A percentile compares a stretch with the other conserved stretches of the same genome.
These are phyloP conservation scores for Spizaetus ornatus DNA, from an alignment of 2,113 vertebrate species.

Conservation along the genomic window DNA sequence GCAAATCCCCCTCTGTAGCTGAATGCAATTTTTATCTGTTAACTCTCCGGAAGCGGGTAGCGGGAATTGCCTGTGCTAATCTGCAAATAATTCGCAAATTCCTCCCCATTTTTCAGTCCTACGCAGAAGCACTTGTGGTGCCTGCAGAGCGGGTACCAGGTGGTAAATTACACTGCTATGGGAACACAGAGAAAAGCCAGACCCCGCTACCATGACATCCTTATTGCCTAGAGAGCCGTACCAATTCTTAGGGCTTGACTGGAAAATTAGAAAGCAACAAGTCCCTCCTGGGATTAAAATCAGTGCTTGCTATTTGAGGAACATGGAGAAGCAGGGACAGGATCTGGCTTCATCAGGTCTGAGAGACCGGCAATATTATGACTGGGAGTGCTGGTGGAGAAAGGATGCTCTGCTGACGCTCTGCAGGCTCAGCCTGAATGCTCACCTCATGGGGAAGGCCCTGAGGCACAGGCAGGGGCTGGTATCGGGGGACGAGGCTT, in stretches of 20 bases:
- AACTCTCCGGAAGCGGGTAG: rapidly evolving
- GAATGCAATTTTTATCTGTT: rapidly evolving
- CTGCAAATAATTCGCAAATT: neutral
- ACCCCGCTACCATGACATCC: rapidly evolving
- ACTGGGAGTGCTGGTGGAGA: neutral
- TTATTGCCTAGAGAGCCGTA: neutral
- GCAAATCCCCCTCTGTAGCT: neutral
- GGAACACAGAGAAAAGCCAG: neutral
- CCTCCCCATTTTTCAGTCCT: too few relatives aligned
- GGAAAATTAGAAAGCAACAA: neutral
- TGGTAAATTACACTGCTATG: neutral
- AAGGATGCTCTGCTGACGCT: neutral
- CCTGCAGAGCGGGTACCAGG: neutral
- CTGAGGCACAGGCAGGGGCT: neutral
- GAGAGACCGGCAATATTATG: rapidly evolving
- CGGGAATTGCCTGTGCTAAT: neutral
- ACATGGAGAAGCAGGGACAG: neutral
- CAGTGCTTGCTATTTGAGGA: neutral
- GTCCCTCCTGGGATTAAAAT: neutral
- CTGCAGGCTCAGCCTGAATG: neutral
- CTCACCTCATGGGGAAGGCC: rapidly evolving
- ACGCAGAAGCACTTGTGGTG: rapidly evolving
- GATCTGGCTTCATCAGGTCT: neutral
- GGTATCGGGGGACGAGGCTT: rapidly evolving
- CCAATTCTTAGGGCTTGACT: neutral